Evolutionary conservation across 2,113 vertebrate genomes (phyloP), one percentile per base, ranked within the genome.

Genomic region (Nasalis larvatus): DNA sequence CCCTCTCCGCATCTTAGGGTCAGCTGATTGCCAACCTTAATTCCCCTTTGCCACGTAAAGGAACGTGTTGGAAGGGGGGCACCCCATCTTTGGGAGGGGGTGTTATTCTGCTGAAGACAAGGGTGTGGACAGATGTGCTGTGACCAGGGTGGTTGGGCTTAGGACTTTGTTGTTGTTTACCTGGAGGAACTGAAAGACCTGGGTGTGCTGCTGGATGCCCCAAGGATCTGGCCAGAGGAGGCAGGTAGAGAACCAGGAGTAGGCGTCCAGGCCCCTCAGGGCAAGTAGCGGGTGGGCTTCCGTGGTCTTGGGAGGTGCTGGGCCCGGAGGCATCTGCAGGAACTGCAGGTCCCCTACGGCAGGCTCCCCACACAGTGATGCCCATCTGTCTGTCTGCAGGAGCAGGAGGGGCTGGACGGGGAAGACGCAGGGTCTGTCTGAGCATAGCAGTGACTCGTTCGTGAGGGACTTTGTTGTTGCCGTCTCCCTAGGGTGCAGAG

Each of bases 71-170:
- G 8, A 30, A 14, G 66, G 16, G 17, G 54, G 5, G 0, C 5
- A 27, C 25, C 13, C 42, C 17, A 0, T 1, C 23, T 74, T 5
- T 1, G 27, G 35, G 3, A 45, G n/a, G 47, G 47, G 35, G 25
- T 8, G 0, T 4, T 2, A 35, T 11, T 23, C 78, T 13, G 32
- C 66, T 10, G 1, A 2, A 0, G 49, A 5, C 3, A 16, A 11
- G 17, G 27, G 58, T 4, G 0, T n/a, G 0, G 17, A 17, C 12
- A 6, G 42, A 18, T 6, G 6, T 58, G 52, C 30, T 45, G 37
- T 11, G 5, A 37, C 40, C 2, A 25, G 7, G 68, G 0, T 25
- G 25, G 40, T 10, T 1, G 32, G 42, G 0, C 10, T 49, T 42
- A 5, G 27, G 71, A 60, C n/a, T 30, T 8, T 3, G 27, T 8